Percentiles rank a stretch among this genome's conserved stretches.
These are phyloP conservation scores for Incurvaria masculella DNA, from an alignment of 2,888 invertebrate genomes.

Conservation along the genomic window DNA sequence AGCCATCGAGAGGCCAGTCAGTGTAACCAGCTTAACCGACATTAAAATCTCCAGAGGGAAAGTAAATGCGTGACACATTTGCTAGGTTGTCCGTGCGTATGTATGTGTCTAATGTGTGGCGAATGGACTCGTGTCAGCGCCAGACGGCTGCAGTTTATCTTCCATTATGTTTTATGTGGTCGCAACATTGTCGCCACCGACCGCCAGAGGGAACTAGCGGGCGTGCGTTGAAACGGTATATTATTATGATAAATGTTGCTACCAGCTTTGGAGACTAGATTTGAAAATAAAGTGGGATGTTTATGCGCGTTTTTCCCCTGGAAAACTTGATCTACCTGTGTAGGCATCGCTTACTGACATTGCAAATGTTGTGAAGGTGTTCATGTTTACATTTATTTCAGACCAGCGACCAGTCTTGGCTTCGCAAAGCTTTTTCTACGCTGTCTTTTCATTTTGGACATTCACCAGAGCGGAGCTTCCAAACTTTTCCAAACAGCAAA, in stretches of 20 bases:
- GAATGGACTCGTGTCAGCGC: constrained; percentile 50
- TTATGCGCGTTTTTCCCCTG: no score
- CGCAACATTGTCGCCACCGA: constrained; percentile 42
- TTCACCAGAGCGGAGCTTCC: no score
- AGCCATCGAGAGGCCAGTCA: background rate
- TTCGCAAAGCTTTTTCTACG: no score
- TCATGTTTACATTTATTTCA: no score
- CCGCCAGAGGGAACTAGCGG: constrained; percentile 31
- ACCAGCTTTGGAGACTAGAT: background rate
- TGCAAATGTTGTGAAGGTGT: no score
- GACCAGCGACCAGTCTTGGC: no score
- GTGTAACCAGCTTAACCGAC: constrained; percentile 26
- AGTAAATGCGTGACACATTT: constrained; percentile 47
- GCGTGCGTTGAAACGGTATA: background rate
- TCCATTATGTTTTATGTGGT: constrained; percentile 28
- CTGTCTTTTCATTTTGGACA: no score
- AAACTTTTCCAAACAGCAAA: no score
- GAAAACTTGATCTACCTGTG: no score
- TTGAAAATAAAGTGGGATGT: no score
- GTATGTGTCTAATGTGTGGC: constrained; percentile 46
- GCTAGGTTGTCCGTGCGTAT: constrained; percentile 36
- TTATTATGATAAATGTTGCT: background rate
- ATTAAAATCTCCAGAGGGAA: constrained; percentile 50
- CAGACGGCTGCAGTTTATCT: constrained; percentile 49
- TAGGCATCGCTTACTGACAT: no score